A percentile compares a stretch with the other conserved stretches of the same genome.
Conservation (phyloP, 2,113 vertebrate species). For the Callopanchax toddi region DNA sequence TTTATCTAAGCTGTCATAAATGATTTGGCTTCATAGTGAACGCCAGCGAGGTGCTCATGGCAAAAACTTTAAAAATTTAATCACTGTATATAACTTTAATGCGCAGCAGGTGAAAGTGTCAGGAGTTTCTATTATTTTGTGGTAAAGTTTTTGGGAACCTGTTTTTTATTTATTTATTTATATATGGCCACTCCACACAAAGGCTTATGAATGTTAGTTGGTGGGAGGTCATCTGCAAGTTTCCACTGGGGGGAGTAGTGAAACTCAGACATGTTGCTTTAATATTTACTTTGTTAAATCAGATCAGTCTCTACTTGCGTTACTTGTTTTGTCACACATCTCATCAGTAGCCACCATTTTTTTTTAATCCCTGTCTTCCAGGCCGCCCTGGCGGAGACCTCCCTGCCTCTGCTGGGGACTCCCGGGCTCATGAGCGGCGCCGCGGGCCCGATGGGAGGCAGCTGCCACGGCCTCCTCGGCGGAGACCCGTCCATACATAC, state of each 20-base stretch:
- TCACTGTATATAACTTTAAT: constrained; percentile 99
- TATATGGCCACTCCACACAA: constrained; percentile 50
- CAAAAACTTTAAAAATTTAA: constrained; percentile 98
- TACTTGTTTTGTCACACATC: neutral
- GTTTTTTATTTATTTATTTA: constrained; percentile 12
- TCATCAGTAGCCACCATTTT: constrained; percentile 1
- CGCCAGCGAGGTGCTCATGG: constrained; percentile 92
- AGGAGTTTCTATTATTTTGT: constrained; percentile 89
- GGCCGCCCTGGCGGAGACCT: constrained; percentile 97
- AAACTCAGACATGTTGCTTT: constrained; percentile 20
- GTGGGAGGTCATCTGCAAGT: constrained; percentile 49
- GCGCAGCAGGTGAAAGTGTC: constrained; percentile 92
- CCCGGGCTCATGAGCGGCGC: constrained; percentile 94
- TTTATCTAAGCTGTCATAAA: constrained; percentile 99
- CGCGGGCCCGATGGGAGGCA: constrained; percentile 89
- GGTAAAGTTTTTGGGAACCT: constrained; percentile 86
- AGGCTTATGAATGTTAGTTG: constrained; percentile 52
- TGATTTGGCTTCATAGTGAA: constrained; percentile 96
- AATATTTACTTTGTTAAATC: constrained; percentile 39
- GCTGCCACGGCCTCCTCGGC: constrained; percentile 92
- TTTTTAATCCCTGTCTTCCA: constrained; percentile 51
- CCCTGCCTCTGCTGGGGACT: constrained; percentile 95
- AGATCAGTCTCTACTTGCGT: neutral
- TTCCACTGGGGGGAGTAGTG: neutral
- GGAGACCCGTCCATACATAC: constrained; percentile 90